Conservation (phyloP, 1,140 invertebrate genomes). For the Drosophila virilis region DNA sequence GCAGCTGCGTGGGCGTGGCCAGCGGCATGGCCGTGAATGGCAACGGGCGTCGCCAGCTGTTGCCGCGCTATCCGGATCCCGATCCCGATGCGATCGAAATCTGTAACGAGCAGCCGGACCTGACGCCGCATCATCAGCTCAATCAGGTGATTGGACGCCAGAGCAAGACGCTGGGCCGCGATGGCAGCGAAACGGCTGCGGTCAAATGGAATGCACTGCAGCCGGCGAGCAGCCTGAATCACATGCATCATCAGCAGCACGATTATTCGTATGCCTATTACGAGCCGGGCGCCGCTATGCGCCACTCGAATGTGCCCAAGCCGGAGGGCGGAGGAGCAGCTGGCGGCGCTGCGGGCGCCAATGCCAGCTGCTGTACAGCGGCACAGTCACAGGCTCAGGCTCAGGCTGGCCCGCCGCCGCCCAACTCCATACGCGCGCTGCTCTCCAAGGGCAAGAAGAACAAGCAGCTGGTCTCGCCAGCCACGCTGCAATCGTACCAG, state of each 20-base stretch:
- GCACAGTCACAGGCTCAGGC: slow-evolving; percentile 20
- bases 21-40: slow-evolving; percentile 18
- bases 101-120: slow-evolving; percentile 65
- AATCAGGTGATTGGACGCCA: slow-evolving; percentile 58
- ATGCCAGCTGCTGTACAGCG: background rate
- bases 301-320: slow-evolving; percentile 87
- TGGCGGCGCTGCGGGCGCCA: too few species aligned
- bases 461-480: slow-evolving; percentile 68
- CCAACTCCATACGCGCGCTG: slow-evolving; percentile 83
- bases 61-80: slow-evolving; percentile 75
- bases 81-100: slow-evolving; percentile 82
- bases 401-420: slow-evolving; percentile 64
- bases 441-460: slow-evolving; percentile 80
- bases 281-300: slow-evolving; percentile 86
- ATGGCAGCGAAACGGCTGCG: slow-evolving; percentile 13
- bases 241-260: slow-evolving; percentile 56
- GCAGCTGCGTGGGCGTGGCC: slow-evolving; percentile 1
- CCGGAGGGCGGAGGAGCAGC: slow-evolving; percentile 73
- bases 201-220: slow-evolving; percentile 45
- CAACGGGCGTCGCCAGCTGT: slow-evolving; percentile 35
- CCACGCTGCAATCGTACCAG: slow-evolving; percentile 72
- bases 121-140: slow-evolving; percentile 43
- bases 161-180: slow-evolving; percentile 58
- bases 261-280: slow-evolving; percentile 92
- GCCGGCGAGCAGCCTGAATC: slow-evolving; percentile 44